Percentiles rank a stretch among this genome's conserved stretches.
phyloP scores from a whole-genome alignment of 1,140 invertebrate genomes.

The Aradophagus sp. region DNA sequence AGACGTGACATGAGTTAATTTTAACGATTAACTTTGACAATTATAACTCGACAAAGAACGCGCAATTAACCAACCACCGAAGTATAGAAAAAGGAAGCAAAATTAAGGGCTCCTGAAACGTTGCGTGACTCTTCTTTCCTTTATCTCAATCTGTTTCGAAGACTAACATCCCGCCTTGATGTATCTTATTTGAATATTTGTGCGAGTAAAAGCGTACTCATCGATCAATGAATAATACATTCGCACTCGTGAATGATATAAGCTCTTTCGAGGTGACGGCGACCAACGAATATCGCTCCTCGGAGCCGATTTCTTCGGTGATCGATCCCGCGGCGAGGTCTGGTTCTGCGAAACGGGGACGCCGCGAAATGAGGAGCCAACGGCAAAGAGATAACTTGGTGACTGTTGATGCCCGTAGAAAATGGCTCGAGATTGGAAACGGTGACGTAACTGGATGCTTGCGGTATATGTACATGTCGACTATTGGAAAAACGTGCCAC shows the following conservation, averaged over 20 bases:
- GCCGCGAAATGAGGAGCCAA: neutral
- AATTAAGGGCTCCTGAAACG: too few relatives aligned
- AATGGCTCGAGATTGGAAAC: constrained; percentile 18
- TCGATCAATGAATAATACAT: constrained; percentile 30
- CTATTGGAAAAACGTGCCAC: constrained; percentile 37
- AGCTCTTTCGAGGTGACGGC: constrained; percentile 14
- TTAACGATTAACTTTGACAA: too few relatives aligned
- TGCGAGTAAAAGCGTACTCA: constrained; percentile 20
- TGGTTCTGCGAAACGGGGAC: too few relatives aligned
- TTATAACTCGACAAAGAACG: too few relatives aligned
- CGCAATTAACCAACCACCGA: too few relatives aligned
- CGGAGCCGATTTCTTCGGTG: too few relatives aligned
- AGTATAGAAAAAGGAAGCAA: too few relatives aligned
- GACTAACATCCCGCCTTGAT: constrained; percentile 22
- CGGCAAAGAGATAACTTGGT: constrained; percentile 1
- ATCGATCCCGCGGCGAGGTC: too few relatives aligned
- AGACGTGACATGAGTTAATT: too few relatives aligned
- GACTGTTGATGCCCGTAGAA: constrained; percentile 14
- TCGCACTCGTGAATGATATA: constrained; percentile 13
- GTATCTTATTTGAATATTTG: constrained; percentile 38
- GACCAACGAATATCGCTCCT: too few relatives aligned
- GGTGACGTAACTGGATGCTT: constrained; percentile 28
- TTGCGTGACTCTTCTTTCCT: constrained; percentile 13
- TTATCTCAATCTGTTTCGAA: constrained; percentile 21
- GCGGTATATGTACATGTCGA: constrained; percentile 27